These are phyloP conservation scores for Poecile atricapillus DNA, from an alignment of 2,113 vertebrate species.

Conservation along the genomic window DNA sequence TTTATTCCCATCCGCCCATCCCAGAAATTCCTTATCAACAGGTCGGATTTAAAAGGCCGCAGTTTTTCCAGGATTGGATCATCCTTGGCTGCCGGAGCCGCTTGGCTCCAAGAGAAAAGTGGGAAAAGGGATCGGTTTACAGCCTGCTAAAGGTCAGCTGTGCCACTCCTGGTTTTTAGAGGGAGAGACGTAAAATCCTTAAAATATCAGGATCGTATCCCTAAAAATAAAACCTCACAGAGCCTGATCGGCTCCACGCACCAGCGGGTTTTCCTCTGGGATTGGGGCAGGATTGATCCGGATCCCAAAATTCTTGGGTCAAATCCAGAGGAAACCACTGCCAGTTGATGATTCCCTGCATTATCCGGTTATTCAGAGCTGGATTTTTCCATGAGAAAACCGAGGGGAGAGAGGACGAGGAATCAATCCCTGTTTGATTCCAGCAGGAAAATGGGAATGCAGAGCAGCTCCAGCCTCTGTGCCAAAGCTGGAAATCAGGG, in stretches of 20 bases:
- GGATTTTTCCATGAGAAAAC: neutral
- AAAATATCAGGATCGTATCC: neutral
- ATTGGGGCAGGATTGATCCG: neutral
- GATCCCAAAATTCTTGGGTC: neutral
- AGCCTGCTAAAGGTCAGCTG: neutral
- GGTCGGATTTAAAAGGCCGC: neutral
- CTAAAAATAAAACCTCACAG: neutral
- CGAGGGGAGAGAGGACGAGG: neutral
- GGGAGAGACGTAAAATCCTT: neutral
- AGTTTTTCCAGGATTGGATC: neutral
- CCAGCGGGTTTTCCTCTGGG: neutral
- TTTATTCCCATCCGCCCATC: neutral
- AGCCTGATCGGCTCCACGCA: fast-evolving
- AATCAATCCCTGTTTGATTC: neutral
- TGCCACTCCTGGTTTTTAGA: neutral
- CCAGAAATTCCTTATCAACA: neutral
- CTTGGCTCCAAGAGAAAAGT: neutral
- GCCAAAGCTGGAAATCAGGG: neutral
- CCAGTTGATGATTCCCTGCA: neutral
- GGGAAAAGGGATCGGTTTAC: neutral
- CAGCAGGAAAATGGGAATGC: neutral
- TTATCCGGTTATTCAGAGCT: neutral
- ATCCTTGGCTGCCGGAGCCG: neutral
- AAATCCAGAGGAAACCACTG: neutral
- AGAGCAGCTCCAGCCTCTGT: neutral